Conservation (phyloP, 1,140 invertebrate species). For the Kradibia gibbosae region DNA sequence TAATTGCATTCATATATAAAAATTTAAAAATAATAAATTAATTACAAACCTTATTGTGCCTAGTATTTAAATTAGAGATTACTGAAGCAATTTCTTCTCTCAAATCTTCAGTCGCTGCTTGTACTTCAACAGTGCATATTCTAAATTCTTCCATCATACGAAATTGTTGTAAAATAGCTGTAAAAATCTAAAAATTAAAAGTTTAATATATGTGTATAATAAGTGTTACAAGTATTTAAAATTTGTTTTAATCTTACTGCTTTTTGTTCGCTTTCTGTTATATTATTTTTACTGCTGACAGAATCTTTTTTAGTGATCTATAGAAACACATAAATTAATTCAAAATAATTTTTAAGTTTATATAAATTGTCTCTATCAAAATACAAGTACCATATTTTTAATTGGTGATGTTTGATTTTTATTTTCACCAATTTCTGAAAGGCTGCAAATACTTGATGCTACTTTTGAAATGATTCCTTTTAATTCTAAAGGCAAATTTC, state of each 20-base stretch:
- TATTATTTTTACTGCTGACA: conserved; percentile 30
- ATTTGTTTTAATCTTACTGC: conserved; percentile 48
- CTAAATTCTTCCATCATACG: conserved; percentile 68
- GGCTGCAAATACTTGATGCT: conserved; percentile 52
- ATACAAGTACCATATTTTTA: conserved; percentile 49
- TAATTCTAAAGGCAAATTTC: conserved; percentile 34
- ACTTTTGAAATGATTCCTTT: conserved; percentile 54
- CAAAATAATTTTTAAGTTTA: not conserved
- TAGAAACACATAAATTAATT: conserved; percentile 20
- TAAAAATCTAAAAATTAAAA: conserved; percentile 45
- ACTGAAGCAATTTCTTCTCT: conserved; percentile 64
- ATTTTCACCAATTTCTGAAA: conserved; percentile 57
- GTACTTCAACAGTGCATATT: conserved; percentile 67
- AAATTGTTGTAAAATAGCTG: conserved; percentile 60
- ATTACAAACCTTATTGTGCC: conserved; percentile 62
- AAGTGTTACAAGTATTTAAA: conserved; percentile 3
- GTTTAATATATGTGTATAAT: not conserved
- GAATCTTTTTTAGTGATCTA: conserved; percentile 38
- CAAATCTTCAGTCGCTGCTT: conserved; percentile 69
- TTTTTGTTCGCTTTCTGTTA: conserved; percentile 45
- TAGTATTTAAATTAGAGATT: conserved; percentile 59
- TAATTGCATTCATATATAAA: conserved; percentile 12
- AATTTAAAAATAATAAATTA: conserved; percentile 33
- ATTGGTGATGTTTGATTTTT: conserved; percentile 55
- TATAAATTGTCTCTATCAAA: not conserved